Evolutionary conservation across 2,888 invertebrate species (phyloP), one percentile per base, ranked within the genome.

Genomic region (Nomada fucata): DNA sequence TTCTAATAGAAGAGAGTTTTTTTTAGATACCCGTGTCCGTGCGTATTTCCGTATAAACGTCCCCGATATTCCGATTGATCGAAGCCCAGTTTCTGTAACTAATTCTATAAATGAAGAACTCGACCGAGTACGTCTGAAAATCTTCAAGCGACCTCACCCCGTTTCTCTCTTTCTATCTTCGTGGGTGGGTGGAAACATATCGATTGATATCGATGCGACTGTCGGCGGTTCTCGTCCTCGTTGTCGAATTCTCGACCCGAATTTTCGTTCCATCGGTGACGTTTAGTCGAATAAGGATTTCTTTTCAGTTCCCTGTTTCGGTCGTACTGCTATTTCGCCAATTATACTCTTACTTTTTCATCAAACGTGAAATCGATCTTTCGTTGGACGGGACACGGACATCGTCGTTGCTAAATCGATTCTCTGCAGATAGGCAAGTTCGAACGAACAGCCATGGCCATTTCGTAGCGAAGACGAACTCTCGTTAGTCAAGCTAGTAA

Each of bases 401-500:
- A 82, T 72, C 60, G 82, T 61, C 80, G 69, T 67, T 82, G 86
- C 86, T 90, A 89, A 91, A 92, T 92, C 91, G 91, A 92, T 92
- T 90, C 86, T 84, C 86, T 81, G 88, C 76, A 87, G 90, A 90
- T 91, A 90, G 89, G 84, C 73, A 61, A 71, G 76, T 79, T 20
- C 84, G 71, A 84, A 84, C 86, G 88, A 89, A 79, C 84, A 84
- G 79, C 71, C 82, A 83, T 87, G 84, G 84, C 78, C 82, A 83
- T 90, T 85, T 76, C 81, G 76, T 77, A 79, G 85, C 82, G 89
- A 87, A 87, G 87, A 88, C 88, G 88, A 79, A 82, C 88, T 87
- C 90, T 92, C 90, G 90, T 91, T 91, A 91, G 92, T 92, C 90
- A 91, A 90, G 89, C 88, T 90, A 88, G 89, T 91, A 91, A 92